Conservation (phyloP, 2,888 invertebrate genomes). For the Stenodera caucasica region DNA sequence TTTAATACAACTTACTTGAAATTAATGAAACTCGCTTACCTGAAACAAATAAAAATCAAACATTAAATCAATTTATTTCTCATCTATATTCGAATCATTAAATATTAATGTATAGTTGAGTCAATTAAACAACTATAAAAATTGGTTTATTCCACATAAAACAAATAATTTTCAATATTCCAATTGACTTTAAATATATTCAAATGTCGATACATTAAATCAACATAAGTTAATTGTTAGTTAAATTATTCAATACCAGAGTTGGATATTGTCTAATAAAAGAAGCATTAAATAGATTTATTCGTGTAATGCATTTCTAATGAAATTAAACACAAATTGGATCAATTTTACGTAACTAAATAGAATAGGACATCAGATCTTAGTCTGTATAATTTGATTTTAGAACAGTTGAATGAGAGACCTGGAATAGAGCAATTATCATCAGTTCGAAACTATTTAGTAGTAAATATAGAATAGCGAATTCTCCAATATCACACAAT, state of each 20-base stretch:
- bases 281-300: conserved; percentile 24
- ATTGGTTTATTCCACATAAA: no score
- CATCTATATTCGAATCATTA: no score
- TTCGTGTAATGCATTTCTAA: conserved; percentile 25
- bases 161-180: no score
- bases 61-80: no score
- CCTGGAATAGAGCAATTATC: conserved; percentile 34
- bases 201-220: not conserved
- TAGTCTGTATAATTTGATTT: conserved; percentile 35
- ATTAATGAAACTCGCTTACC: not conserved
- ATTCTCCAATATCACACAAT: no score
- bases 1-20: not conserved
- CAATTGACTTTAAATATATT: no score
- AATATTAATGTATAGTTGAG: no score
- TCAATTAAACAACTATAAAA: no score
- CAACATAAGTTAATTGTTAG: no score
- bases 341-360: conserved; percentile 34
- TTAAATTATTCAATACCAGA: no score
- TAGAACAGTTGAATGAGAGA: conserved; percentile 27
- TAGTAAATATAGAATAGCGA: no score
- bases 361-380: conserved; percentile 29
- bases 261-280: no score
- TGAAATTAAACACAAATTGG: conserved; percentile 35
- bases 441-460: conserved; percentile 31
- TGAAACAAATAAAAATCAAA: conserved; percentile 14